phyloP scores from a whole-genome alignment of 2,113 vertebrate genomes.

The Eclectus roratus region DNA sequence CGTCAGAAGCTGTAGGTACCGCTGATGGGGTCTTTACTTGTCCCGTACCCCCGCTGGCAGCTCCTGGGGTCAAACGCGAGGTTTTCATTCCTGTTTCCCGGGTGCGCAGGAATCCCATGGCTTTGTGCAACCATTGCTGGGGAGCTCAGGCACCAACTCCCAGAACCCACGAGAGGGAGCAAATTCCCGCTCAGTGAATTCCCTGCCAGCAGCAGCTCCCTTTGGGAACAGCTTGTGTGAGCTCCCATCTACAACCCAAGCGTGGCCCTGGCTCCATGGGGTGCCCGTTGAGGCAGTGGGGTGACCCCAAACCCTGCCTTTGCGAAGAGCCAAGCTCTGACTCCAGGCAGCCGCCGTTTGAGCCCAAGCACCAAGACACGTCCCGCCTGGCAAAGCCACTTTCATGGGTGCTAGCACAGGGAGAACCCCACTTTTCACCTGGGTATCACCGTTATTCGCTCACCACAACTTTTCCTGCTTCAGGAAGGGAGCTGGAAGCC shows the following conservation, averaged over 20 bases:
- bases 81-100: accelerated
- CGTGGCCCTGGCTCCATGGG: accelerated
- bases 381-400: accelerated
- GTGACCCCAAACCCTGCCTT: background rate
- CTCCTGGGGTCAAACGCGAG: accelerated
- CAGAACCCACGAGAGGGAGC: conserved; percentile 34
- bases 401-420: background rate
- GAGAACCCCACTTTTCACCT: accelerated
- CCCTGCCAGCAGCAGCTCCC: background rate
- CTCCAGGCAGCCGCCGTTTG: accelerated
- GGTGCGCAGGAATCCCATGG: background rate
- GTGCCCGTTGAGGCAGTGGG: background rate
- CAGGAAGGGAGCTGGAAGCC: accelerated
- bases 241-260: accelerated
- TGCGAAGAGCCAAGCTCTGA: background rate
- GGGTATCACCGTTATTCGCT: accelerated
- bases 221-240: accelerated
- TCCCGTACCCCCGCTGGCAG: accelerated
- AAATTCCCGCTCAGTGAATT: background rate
- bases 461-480: background rate
- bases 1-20: accelerated
- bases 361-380: accelerated
- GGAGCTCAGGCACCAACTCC: background rate
- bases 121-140: accelerated
- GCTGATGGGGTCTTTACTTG: accelerated